A percentile compares a stretch with the other conserved stretches of the same genome.
phyloP scores from a whole-genome alignment of 2,888 invertebrate species.

The Lycaena phlaeas region DNA sequence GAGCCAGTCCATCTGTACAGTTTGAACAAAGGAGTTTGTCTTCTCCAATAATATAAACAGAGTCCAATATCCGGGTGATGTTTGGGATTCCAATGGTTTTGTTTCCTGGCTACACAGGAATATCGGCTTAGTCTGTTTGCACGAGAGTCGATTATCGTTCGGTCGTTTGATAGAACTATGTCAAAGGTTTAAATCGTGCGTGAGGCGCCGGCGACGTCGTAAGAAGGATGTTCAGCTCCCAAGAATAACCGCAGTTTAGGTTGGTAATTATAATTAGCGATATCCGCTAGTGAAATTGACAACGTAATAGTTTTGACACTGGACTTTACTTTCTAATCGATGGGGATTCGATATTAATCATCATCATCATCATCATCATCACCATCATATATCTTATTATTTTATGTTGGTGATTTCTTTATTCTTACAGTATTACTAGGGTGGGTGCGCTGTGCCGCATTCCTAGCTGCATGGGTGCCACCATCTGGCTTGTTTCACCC shows the following conservation, averaged over 20 bases:
- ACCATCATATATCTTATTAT: no score
- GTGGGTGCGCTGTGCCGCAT: no score
- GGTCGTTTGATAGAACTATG: constrained; percentile 29
- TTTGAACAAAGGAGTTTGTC: constrained; percentile 59
- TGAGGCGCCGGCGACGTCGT: constrained; percentile 66
- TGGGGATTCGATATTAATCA: no score
- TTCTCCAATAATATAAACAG: constrained; percentile 57
- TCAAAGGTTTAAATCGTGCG: constrained; percentile 43
- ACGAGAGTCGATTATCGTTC: constrained; percentile 23
- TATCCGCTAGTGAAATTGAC: no score
- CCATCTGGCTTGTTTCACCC: no score
- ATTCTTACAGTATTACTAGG: no score
- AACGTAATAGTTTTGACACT: not conserved
- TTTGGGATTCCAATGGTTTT: constrained; percentile 2
- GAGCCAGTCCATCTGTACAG: constrained; percentile 48
- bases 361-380: no score
- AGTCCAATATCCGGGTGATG: constrained; percentile 55
- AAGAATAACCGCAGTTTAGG: no score
- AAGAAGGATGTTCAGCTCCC: constrained; percentile 66
- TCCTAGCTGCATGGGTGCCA: no score
- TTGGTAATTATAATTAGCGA: no score
- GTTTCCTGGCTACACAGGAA: constrained; percentile 12
- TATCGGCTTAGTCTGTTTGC: constrained; percentile 20
- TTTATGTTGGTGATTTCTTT: no score
- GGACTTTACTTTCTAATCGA: no score